Evolutionary conservation across 2,113 vertebrate species (phyloP).

Genomic region (Calypte anna): DNA sequence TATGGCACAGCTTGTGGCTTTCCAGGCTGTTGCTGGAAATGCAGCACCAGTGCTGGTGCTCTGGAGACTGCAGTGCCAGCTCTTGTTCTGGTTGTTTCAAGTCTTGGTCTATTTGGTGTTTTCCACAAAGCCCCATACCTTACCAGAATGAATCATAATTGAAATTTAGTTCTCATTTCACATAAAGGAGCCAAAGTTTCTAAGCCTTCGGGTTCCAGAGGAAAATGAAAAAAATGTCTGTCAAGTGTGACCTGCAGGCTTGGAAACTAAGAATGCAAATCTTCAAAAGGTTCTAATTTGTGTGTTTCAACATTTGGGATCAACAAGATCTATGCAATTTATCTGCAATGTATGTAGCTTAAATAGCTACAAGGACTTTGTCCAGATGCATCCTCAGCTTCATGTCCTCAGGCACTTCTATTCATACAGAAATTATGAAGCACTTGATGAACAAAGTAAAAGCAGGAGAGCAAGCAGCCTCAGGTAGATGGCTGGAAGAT

Average conservation of each 20-base stretch:
- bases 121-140: not conserved
- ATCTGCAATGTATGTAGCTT: not conserved
- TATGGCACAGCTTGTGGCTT: not conserved
- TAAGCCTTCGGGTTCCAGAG: not conserved
- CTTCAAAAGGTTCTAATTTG: not conserved
- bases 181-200: not conserved
- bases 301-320: not conserved
- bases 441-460: not conserved
- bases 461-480: not conserved
- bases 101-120: not conserved
- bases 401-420: not conserved
- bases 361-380: not conserved
- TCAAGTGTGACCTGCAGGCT: not conserved
- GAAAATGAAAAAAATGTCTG: not conserved
- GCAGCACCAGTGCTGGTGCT: not conserved
- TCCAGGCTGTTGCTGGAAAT: not conserved
- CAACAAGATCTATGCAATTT: not conserved
- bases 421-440: not conserved
- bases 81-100: not conserved
- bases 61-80: not conserved
- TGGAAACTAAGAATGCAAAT: not conserved
- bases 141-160: not conserved
- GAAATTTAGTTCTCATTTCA: not conserved
- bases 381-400: not conserved
- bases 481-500: not conserved